Evolutionary conservation across 2,797 vertebrate genomes (phyloP), one percentile per base, ranked within the genome.

Genomic region (Neostethus bicornis): DNA sequence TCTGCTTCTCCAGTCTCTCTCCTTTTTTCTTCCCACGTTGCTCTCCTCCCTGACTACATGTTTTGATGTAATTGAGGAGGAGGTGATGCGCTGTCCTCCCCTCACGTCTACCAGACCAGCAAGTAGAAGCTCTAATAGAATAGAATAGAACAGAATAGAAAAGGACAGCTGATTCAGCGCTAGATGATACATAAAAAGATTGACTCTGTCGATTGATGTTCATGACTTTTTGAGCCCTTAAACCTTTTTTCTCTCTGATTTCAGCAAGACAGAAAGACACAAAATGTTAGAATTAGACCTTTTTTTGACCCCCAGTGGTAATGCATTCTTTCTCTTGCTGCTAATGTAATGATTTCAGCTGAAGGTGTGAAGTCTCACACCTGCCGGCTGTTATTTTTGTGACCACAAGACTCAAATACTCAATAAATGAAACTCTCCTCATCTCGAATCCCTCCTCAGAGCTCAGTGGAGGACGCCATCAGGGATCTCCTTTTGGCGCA

Each of bases 51-150:
- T 23, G 13, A 17, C 57, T 43, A 56, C 52, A 58, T 75, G 74
- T 79, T 80, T 79, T 68, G 63, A 71, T 75, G 66, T 82, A 79
- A 80, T 77, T 77, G 79, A 78, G 67, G 70, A 71, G 73, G 64
- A 54, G 70, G 39, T 48, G 56, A 58, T 49, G 66, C 10, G 32
- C 21, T 1, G 41, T 48, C 25, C 34, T 32, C 25, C 34, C 32
- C 63, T 68, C 61, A 55, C 29, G 25, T 60, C 58, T 57, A 7
- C 60, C 68, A 67, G 72, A 75, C 77, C 77, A 49, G 68, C 65
- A 70, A 80, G 64, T 35, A 14, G 74, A 84, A 69, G 81, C 73
- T 79, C 77, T 73, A 77, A 83, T 86, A n/a, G n/a, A 66, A 73
- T 69, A 77, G 68, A 81, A 75, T 73, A 73, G 76, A 61, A 58